Conservation (phyloP, 2,888 invertebrate species). For the Elysia crispata region DNA sequence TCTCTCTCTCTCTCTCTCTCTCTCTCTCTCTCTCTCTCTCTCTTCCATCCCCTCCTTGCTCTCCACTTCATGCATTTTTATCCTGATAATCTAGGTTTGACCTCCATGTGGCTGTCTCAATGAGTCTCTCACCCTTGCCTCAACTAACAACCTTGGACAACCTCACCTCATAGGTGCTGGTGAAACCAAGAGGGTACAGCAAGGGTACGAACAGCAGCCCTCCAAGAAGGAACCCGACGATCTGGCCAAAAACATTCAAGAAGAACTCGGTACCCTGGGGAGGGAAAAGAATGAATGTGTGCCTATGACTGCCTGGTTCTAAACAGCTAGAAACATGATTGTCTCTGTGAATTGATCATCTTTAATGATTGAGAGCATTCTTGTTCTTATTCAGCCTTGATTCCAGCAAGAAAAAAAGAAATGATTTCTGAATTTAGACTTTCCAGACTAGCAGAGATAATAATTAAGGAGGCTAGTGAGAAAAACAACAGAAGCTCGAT, state of each 20-base stretch:
- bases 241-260: neutral
- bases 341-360: no score
- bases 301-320: no score
- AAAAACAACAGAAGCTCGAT: no score
- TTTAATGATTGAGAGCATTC: no score
- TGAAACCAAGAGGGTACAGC: neutral
- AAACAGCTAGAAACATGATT: no score
- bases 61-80: no score
- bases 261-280: neutral
- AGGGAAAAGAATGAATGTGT: neutral
- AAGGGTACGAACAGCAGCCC: neutral
- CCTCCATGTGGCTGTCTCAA: neutral
- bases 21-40: slow-evolving; percentile 18
- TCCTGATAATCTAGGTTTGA: neutral
- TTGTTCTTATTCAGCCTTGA: no score
- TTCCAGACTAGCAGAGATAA: no score
- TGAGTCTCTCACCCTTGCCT: neutral
- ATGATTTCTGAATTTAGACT: no score
- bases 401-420: no score
- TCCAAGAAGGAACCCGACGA: neutral
- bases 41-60: neutral
- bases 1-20: neutral
- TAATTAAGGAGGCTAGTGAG: no score
- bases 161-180: neutral
- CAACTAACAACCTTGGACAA: no score